Base-by-base conservation (phyloP, 2,113 vertebrate genomes). In the Tenrec ecaudatus region DNA sequence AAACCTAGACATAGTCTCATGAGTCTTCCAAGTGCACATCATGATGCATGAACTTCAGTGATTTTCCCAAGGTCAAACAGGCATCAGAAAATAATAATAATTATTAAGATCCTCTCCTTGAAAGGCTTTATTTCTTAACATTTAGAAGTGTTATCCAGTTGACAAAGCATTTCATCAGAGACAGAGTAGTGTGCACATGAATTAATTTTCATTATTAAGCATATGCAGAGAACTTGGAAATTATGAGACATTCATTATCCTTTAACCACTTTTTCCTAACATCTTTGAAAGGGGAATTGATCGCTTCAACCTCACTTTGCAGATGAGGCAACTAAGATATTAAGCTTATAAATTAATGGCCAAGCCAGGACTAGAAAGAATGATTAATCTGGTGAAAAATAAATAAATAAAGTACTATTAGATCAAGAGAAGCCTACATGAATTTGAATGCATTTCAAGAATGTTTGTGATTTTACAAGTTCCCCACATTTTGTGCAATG, bases 371-470 rank as follows among this genome's bases (percentile, higher is more conserved):
- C 11, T 62, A 40, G 36, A 77, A 89, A 82, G 27, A 88, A 82
- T 53, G 38, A 88, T 92, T 91, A 79, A 22, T 69, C n/a, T 92
- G 36, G 89, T 64, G 11, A 38, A 73, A 95, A 80, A 58, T 66
- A 27, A 38, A 76, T 10, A 25, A 75, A 38, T 53, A 79, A 31
- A 79, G 57, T 87, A 73, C 64, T 76, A 78, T 38, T 91, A n/a
- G 85, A 82, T 64, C 85, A 93, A 95, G 38, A 71, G 43, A 96
- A 66, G 53, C 29, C 64, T 40, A 82, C 40, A 57, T 86, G 38
- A 88, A 73, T 86, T 58, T 92, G 75, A 95, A 93, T 89, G 82
- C 27, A 80, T 82, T 96, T 95, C 40, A 89, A 81, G 38, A n/a
- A 16, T 82, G 73, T 94, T 78, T 87, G 38, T 94, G 6, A 86